Conservation (phyloP, 2,797 vertebrate genomes). For the Premnoplex brunnescens region DNA sequence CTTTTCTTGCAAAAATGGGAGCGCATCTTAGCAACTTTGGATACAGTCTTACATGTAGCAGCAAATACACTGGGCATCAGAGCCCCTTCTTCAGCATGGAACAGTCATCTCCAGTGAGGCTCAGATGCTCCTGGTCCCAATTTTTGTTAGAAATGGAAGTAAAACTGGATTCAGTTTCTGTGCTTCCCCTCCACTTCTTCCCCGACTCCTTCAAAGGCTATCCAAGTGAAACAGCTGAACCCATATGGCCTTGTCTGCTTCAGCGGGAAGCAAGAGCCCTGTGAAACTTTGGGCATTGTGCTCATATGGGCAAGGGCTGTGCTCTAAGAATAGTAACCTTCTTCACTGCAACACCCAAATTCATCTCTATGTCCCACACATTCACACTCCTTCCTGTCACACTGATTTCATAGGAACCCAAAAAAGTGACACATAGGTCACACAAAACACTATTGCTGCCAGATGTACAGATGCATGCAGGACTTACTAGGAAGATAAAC, state of each 20-base stretch:
- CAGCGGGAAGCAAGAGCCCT: neutral
- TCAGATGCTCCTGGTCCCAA: slow-evolving; percentile 70
- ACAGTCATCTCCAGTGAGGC: slow-evolving; percentile 34
- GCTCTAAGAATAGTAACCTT: neutral
- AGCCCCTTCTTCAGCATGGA: slow-evolving; percentile 26
- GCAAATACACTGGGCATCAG: slow-evolving; percentile 49
- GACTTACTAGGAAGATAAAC: neutral
- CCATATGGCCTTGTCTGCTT: neutral
- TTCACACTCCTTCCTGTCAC: slow-evolving; percentile 17
- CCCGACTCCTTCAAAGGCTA: slow-evolving; percentile 4
- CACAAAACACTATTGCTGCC: neutral
- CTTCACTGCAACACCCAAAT: neutral
- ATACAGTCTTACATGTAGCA: slow-evolving; percentile 61
- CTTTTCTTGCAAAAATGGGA: slow-evolving; percentile 41
- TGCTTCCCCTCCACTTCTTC: slow-evolving; percentile 10
- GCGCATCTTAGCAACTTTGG: slow-evolving; percentile 9
- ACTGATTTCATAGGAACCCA: neutral
- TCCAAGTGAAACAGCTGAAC: neutral
- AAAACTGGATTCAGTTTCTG: slow-evolving; percentile 34
- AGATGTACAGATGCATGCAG: neutral
- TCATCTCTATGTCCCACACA: neutral
- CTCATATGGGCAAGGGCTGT: neutral
- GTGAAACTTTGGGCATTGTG: neutral
- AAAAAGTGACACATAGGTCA: neutral
- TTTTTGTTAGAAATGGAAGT: slow-evolving; percentile 38